phyloP scores from a whole-genome alignment of 2,888 invertebrate genomes.

The Acrobasis repandana region DNA sequence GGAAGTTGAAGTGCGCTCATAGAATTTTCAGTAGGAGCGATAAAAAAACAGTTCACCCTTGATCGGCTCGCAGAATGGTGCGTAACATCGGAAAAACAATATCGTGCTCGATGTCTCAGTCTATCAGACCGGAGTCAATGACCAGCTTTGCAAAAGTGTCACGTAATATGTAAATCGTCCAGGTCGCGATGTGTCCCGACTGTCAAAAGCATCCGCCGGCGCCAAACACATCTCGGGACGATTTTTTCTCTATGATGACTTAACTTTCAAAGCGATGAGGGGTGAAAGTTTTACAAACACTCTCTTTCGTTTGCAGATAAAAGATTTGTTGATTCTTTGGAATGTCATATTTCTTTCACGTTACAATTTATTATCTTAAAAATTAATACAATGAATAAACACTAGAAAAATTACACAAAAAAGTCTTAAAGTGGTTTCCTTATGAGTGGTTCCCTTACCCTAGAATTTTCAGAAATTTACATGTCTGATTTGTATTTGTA shows the following conservation, averaged over 20 bases:
- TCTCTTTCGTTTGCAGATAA: neutral
- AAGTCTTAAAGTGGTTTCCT: too few relatives aligned
- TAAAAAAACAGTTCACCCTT: constrained; percentile 67
- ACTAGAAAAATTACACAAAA: neutral
- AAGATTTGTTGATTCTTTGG: neutral
- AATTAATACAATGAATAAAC: neutral
- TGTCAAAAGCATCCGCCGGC: constrained; percentile 72
- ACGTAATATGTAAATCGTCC: constrained; percentile 82
- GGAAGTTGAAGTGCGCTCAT: constrained; percentile 49
- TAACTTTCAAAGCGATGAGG: constrained; percentile 58
- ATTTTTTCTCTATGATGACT: constrained; percentile 70
- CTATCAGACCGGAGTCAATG: constrained; percentile 76
- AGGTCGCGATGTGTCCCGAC: constrained; percentile 78
- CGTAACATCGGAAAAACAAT: constrained; percentile 73
- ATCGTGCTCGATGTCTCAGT: constrained; percentile 75
- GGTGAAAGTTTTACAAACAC: constrained; percentile 49
- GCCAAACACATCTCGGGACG: constrained; percentile 62
- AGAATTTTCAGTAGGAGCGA: constrained; percentile 64
- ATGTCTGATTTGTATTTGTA: too few relatives aligned
- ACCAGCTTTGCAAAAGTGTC: constrained; percentile 75
- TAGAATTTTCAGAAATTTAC: too few relatives aligned
- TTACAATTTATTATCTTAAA: neutral
- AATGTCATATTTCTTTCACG: constrained; percentile 1
- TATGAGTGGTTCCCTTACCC: too few relatives aligned
- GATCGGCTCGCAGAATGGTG: constrained; percentile 56